Evolutionary conservation across 2,113 vertebrate species (phyloP).

Genomic region (Passerina amoena): DNA sequence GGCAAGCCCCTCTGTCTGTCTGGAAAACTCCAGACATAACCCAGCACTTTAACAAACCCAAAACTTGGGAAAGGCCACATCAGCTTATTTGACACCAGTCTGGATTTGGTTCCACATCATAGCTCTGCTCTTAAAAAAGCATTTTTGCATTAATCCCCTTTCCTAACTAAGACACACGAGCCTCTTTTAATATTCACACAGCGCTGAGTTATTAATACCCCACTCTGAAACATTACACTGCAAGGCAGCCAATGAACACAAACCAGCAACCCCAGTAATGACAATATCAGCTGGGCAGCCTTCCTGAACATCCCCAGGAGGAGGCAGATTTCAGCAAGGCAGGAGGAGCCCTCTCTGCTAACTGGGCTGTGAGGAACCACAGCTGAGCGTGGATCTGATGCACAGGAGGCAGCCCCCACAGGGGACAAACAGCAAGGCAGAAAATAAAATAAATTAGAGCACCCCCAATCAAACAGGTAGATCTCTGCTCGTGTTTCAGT

Average conservation of each 20-base stretch:
- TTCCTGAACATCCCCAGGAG: background rate
- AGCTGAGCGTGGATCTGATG: background rate
- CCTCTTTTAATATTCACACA: background rate
- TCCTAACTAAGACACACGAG: conserved; percentile 4
- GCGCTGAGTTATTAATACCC: conserved; percentile 12
- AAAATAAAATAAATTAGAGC: conserved; percentile 11
- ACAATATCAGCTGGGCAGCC: background rate
- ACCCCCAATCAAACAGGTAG: conserved; percentile 13
- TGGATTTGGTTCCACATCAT: conserved; percentile 19
- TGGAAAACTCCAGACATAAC: background rate
- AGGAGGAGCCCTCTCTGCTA: background rate
- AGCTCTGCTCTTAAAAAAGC: conserved; percentile 53
- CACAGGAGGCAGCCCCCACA: background rate
- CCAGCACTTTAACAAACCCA: rapidly evolving
- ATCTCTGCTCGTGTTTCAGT: background rate
- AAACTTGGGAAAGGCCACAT: background rate
- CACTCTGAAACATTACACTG: background rate
- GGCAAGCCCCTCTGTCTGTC: background rate
- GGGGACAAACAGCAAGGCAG: background rate
- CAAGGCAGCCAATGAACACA: background rate
- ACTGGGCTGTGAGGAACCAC: background rate
- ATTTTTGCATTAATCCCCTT: conserved; percentile 22
- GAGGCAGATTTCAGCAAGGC: background rate
- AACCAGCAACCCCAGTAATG: background rate
- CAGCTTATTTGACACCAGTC: background rate